Evolutionary conservation across 2,797 vertebrate species (phyloP).

Genomic region (Leucoraja ocellata): DNA sequence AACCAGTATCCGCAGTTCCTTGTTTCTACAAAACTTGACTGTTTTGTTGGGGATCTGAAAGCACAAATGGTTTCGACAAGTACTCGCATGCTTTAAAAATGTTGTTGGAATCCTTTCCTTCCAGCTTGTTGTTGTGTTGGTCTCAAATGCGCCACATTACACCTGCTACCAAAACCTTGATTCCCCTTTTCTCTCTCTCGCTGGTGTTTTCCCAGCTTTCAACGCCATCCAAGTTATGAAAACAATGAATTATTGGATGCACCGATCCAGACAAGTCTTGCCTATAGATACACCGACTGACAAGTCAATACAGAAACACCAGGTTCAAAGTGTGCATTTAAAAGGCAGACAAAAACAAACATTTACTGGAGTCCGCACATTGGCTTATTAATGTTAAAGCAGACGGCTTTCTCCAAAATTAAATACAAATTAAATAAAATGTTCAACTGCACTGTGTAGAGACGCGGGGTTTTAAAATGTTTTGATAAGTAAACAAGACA

Average conservation of each 20-base stretch:
- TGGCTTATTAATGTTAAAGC: not conserved
- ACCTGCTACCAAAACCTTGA: slow-evolving; percentile 9
- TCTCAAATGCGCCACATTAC: slow-evolving; percentile 9
- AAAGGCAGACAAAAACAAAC: not conserved
- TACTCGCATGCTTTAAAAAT: not conserved
- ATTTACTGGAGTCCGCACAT: not conserved
- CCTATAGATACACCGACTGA: not conserved
- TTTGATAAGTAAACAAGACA: not conserved
- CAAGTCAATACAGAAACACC: slow-evolving; percentile 6
- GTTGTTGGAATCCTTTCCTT: not conserved
- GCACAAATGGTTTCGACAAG: slow-evolving; percentile 2
- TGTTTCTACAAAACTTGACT: not conserved
- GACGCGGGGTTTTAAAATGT: not conserved
- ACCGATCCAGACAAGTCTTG: not conserved
- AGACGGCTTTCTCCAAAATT: not conserved
- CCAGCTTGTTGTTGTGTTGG: not conserved
- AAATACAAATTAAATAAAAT: not conserved
- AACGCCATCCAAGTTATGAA: not conserved
- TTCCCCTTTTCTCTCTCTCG: not conserved
- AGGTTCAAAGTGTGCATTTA: slow-evolving; percentile 1
- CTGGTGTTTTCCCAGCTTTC: not conserved
- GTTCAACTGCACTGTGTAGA: not conserved
- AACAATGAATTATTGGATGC: not conserved
- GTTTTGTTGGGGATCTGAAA: not conserved
- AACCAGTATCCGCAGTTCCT: too few species aligned